A percentile compares a stretch with the other conserved stretches of the same genome.
These are phyloP conservation scores for Microtus oregoni DNA, from an alignment of 2,113 vertebrate species.

Conservation along the genomic window DNA sequence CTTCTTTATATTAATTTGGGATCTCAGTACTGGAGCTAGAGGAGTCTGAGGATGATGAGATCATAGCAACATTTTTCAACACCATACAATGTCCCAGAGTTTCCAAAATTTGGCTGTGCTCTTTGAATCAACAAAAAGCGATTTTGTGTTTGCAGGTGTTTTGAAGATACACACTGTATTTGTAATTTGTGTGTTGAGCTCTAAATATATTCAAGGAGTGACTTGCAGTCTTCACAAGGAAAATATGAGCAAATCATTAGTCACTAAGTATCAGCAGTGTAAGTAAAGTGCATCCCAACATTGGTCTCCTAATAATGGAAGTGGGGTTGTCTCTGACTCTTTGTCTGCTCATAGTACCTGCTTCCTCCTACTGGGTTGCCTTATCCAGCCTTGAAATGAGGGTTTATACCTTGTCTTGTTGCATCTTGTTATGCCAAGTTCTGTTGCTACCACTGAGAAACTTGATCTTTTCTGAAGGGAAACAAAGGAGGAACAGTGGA, in stretches of 20 bases:
- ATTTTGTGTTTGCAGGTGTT: background rate
- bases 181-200: background rate
- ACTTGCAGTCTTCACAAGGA: background rate
- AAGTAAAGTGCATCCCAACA: rapidly evolving
- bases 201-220: background rate
- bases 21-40: background rate
- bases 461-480: background rate
- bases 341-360: background rate
- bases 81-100: too few species aligned
- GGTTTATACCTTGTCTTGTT: background rate
- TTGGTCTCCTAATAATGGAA: background rate
- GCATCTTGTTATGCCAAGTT: background rate
- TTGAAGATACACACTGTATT: background rate
- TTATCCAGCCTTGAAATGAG: background rate
- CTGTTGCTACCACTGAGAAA: background rate
- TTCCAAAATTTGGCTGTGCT: background rate
- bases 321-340: background rate
- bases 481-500: background rate
- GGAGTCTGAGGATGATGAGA: background rate
- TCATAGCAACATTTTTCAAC: background rate
- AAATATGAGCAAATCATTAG: background rate
- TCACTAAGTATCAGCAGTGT: background rate
- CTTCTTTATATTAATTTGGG: background rate
- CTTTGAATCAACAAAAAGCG: background rate
- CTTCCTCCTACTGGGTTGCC: background rate